A percentile compares a stretch with the other conserved stretches of the same genome.
Conservation (phyloP, 2,888 invertebrate species). For the Parnassius orleans region DNA sequence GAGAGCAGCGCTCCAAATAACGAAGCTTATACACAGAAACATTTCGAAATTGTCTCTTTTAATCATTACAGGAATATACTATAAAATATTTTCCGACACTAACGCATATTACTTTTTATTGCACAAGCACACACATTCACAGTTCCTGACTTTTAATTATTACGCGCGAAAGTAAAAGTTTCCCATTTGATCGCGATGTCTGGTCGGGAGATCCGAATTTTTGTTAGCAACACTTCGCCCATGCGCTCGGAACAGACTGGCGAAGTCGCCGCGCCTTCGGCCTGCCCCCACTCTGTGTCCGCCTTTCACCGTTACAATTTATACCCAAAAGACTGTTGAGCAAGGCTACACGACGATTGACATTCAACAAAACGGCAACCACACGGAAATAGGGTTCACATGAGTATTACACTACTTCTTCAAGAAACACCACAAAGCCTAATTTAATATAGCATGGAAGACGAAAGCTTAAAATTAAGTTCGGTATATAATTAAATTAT, state of each 20-base stretch:
- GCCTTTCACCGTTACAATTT: slow-evolving; percentile 62
- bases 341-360: slow-evolving; percentile 77
- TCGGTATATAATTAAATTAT: too few species aligned
- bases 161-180: slow-evolving; percentile 48
- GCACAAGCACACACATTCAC: slow-evolving; percentile 38
- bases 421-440: slow-evolving; percentile 16
- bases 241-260: slow-evolving; percentile 47
- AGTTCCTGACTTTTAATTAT: slow-evolving; percentile 39
- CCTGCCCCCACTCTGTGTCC: slow-evolving; percentile 65
- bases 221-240: slow-evolving; percentile 33
- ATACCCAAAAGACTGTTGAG: slow-evolving; percentile 69
- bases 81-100: slow-evolving; percentile 47
- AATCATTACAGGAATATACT: slow-evolving; percentile 36
- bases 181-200: slow-evolving; percentile 25
- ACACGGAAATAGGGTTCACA: slow-evolving; percentile 63
- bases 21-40: slow-evolving; percentile 63
- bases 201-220: slow-evolving; percentile 31
- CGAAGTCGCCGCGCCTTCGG: slow-evolving; percentile 43
- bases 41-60: slow-evolving; percentile 60
- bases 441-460: background rate
- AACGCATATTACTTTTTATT: slow-evolving; percentile 48
- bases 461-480: background rate
- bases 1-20: slow-evolving; percentile 71
- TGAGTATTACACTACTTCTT: too few species aligned
- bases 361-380: slow-evolving; percentile 71